Evolutionary conservation across 2,888 invertebrate genomes (phyloP).

Genomic region (Muscina levida): DNA sequence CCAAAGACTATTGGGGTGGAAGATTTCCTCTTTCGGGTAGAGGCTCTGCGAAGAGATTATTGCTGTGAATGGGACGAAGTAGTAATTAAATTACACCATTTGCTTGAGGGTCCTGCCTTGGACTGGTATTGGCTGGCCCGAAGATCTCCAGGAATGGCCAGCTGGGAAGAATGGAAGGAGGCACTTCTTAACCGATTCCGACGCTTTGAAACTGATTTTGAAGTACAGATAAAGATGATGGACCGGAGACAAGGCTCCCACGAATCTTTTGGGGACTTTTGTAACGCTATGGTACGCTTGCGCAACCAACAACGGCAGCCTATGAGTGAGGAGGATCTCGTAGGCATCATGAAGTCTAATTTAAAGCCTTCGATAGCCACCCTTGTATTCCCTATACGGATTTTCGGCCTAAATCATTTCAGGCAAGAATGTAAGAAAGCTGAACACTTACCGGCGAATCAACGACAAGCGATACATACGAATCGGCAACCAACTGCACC

Average conservation of each 20-base stretch:
- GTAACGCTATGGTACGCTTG: background rate
- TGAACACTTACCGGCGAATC: background rate
- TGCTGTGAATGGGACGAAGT: background rate
- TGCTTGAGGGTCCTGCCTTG: background rate
- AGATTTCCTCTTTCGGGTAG: conserved; percentile 27
- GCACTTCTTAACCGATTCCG: conserved; percentile 7
- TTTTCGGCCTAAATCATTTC: conserved; percentile 1
- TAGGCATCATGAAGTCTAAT: conserved; percentile 21
- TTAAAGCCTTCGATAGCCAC: conserved; percentile 4
- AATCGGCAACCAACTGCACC: background rate
- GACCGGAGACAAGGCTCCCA: background rate
- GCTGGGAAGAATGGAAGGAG: background rate
- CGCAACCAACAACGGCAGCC: conserved; percentile 12
- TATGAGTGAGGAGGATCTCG: background rate
- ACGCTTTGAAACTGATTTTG: conserved; percentile 28
- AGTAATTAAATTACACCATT: conserved; percentile 11
- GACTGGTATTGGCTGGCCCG: conserved; percentile 36
- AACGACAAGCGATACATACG: no score
- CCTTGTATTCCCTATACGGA: conserved; percentile 7
- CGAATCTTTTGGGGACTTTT: conserved; percentile 32
- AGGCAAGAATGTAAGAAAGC: background rate
- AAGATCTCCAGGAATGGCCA: background rate
- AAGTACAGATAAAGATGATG: conserved; percentile 16
- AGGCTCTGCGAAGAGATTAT: background rate
- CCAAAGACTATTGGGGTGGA: conserved; percentile 24